Conservation (phyloP, 2,113 vertebrate species). For the Tragelaphus buxtoni region DNA sequence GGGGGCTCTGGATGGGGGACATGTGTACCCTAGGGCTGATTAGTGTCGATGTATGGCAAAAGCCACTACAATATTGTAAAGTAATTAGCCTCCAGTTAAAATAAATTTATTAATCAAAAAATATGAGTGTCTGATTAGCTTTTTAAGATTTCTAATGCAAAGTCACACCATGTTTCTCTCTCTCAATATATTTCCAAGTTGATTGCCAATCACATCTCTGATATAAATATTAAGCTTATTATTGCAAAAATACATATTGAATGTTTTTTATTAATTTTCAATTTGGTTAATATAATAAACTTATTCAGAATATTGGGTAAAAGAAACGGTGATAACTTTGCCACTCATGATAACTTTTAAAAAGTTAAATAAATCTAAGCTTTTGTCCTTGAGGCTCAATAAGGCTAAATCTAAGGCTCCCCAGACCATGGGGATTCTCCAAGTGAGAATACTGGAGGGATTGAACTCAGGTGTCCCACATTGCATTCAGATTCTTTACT, state of each 20-base stretch:
- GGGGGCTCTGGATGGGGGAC: neutral
- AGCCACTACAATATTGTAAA: neutral
- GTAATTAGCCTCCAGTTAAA: neutral
- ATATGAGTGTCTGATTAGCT: neutral
- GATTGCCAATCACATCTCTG: neutral
- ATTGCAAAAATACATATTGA: neutral
- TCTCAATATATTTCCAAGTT: neutral
- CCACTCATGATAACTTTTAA: neutral
- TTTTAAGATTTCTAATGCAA: neutral
- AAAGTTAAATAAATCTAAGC: constrained; percentile 1
- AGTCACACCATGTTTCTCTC: neutral
- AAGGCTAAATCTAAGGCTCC: neutral
- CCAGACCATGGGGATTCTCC: neutral
- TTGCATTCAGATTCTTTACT: neutral
- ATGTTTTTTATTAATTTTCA: neutral
- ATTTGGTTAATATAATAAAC: neutral
- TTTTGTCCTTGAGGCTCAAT: constrained; percentile 36
- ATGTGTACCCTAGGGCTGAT: neutral
- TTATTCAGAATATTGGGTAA: neutral
- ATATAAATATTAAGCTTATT: neutral
- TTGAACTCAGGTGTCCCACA: neutral
- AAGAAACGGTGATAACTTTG: neutral
- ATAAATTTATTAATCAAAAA: neutral
- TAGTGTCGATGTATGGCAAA: accelerated
- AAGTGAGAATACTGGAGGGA: neutral